Base-by-base conservation (phyloP, 2,797 vertebrate genomes). In the Scolopax bukidnonensis region DNA sequence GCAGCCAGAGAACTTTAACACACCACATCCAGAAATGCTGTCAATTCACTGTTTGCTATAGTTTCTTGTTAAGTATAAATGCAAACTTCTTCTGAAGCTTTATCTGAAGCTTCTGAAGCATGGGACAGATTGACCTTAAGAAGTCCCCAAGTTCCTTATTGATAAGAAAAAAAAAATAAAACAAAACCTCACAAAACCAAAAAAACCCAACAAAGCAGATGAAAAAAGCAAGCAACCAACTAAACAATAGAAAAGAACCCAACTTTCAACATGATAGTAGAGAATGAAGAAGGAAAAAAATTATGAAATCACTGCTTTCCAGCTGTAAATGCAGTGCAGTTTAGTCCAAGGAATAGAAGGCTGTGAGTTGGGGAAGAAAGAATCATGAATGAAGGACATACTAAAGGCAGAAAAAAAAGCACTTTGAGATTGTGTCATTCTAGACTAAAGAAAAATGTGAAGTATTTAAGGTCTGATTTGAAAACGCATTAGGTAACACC, bases 121-220 rank as follows among this genome's bases (percentile, higher is more conserved):
- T 36, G 21, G n/a, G 6, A 43, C 21, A 82, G 12, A 33, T 40
- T 60, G 30, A 9, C 28, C 60, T 65, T 40, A 54, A 68, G 27
- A 53, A 43, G 8, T 65, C 8, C 8, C 20, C 5, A 28, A 23
- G 25, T 41, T 10, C 4, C 10, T 48, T 45, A 40, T 20, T 63
- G 20, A 43, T 28, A 4, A 75, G 69, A 50, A n/a, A 50, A 47
- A 54, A 54, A 45, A 36, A 8, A 36, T 36, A 45, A 45, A 54
- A 19, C 18, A 32, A 54, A 6, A 11, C 13, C 11, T 8, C 25
- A 7, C 57, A 36, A 36, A 36, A 59, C 33, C 2, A 18, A n/a
- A 8, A 41, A 30, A 7, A 6, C 10, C 3, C 5, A 45, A 47
- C 13, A 4, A 36, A 61, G 63, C 0, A 57, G 43, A 0, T 3